Conservation (phyloP, 2,888 invertebrate species). For the Sylvicola cinctus region DNA sequence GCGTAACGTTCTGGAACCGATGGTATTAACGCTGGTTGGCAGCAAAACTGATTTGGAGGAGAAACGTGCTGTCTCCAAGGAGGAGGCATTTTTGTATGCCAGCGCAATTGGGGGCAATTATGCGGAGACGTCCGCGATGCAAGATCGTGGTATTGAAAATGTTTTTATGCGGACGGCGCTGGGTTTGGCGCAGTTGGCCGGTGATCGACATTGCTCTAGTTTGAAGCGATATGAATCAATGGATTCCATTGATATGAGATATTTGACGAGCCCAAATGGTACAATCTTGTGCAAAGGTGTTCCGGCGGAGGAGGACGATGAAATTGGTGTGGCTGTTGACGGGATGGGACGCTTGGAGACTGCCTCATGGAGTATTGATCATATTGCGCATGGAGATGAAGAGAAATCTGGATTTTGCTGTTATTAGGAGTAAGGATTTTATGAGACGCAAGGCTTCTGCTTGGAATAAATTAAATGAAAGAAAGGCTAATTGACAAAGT, state of each 20-base stretch:
- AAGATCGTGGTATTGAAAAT: constrained; percentile 52
- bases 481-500: too few relatives aligned
- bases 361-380: constrained; percentile 39
- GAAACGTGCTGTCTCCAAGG: constrained; percentile 36
- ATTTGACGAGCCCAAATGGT: constrained; percentile 7
- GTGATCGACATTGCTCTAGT: constrained; percentile 27
- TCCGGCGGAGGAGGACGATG: constrained; percentile 31
- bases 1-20: constrained; percentile 54
- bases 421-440: constrained; percentile 15
- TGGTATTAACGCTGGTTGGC: constrained; percentile 63
- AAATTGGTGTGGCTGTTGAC: constrained; percentile 27
- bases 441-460: background rate
- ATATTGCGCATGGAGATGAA: constrained; percentile 44
- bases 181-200: constrained; percentile 34
- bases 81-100: constrained; percentile 58
- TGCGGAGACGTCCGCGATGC: constrained; percentile 65
- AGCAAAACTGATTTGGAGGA: constrained; percentile 64
- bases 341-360: constrained; percentile 40
- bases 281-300: constrained; percentile 14
- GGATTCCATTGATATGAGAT: constrained; percentile 20
- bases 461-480: too few relatives aligned
- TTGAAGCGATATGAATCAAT: constrained; percentile 39
- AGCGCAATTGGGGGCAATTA: constrained; percentile 62
- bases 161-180: constrained; percentile 47
- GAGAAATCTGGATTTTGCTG: constrained; percentile 40